Percentiles rank a stretch among this genome's conserved stretches.
Conservation (phyloP, 2,113 vertebrate genomes). For the Myiozetetes cayanensis region DNA sequence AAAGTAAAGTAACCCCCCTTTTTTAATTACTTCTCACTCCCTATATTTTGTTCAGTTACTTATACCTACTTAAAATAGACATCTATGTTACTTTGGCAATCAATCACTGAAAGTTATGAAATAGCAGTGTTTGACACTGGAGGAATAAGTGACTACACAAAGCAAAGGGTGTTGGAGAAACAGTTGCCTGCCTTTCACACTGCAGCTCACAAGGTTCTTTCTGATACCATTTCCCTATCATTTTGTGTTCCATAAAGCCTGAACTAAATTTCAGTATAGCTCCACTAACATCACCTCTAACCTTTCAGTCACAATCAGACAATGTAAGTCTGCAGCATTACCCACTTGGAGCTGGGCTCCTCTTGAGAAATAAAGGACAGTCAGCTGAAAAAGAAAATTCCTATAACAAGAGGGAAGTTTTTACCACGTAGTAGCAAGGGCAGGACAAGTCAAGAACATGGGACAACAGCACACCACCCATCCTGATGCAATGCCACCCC, state of each 20-base stretch:
- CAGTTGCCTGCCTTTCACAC: neutral
- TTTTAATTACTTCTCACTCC: neutral
- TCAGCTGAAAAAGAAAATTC: neutral
- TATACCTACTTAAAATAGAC: neutral
- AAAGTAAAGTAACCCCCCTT: fast-evolving
- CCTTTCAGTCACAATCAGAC: neutral
- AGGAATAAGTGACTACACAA: neutral
- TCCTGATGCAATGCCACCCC: neutral
- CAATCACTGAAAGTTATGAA: neutral
- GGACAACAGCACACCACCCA: neutral
- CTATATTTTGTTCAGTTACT: neutral
- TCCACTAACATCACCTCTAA: neutral
- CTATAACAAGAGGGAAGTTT: fast-evolving
- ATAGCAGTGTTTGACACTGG: neutral
- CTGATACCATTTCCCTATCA: fast-evolving
- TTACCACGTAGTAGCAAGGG: neutral
- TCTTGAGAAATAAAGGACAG: neutral
- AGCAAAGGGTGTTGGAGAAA: neutral
- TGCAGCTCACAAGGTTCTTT: neutral
- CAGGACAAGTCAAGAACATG: neutral
- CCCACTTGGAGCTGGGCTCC: fast-evolving
- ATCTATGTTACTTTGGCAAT: neutral
- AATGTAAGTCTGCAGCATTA: neutral
- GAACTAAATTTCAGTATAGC: neutral
- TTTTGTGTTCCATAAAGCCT: neutral